Percentiles rank a stretch among this genome's conserved stretches.
These are phyloP conservation scores for Chydorus sphaericus DNA, from an alignment of 2,888 invertebrate species.

Conservation along the genomic window DNA sequence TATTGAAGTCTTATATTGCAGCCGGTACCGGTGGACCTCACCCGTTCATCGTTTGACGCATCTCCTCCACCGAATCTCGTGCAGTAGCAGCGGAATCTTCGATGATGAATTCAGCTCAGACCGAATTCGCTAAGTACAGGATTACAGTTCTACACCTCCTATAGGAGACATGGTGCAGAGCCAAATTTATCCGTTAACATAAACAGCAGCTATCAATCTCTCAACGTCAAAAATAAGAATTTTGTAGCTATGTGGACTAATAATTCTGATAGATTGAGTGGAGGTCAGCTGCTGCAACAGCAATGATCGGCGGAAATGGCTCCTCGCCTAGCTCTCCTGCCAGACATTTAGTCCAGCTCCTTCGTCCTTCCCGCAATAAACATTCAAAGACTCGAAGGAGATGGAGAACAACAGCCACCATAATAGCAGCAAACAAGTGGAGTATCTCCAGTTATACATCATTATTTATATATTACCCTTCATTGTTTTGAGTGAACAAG, in stretches of 20 bases:
- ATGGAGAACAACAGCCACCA: constrained; percentile 8
- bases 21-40: constrained; percentile 40
- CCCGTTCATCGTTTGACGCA: constrained; percentile 68
- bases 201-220: constrained; percentile 37
- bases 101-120: constrained; percentile 20
- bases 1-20: not conserved
- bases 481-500: too few relatives aligned
- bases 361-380: constrained; percentile 10
- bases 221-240: constrained; percentile 80
- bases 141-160: not conserved
- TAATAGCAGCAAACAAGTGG: not conserved
- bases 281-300: constrained; percentile 30
- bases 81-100: constrained; percentile 28
- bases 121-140: not conserved
- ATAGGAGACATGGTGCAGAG: not conserved
- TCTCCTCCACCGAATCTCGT: constrained; percentile 36
- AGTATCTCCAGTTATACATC: constrained; percentile 1
- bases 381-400: constrained; percentile 7
- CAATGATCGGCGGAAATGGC: constrained; percentile 22
- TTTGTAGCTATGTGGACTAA: constrained; percentile 80
- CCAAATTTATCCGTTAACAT: constrained; percentile 2
- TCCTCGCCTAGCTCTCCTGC: constrained; percentile 13
- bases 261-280: constrained; percentile 48
- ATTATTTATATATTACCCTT: not conserved
- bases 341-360: not conserved